Evolutionary conservation across 1,140 invertebrate species (phyloP).

Genomic region (Zaprionus gabonicus): DNA sequence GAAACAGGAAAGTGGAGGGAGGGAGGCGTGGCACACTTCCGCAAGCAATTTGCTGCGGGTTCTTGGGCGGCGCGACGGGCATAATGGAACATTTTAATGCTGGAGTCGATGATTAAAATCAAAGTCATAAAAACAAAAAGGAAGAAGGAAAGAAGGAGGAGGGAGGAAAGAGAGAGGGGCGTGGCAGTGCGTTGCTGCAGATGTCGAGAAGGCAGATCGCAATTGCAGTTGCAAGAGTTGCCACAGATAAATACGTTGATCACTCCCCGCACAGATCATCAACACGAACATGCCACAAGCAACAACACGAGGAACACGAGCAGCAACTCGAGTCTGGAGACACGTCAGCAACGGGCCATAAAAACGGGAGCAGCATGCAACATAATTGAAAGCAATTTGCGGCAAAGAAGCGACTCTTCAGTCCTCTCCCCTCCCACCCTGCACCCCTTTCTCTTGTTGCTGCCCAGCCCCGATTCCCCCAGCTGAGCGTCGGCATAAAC

Average conservation of each 20-base stretch:
- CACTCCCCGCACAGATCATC: constrained; percentile 65
- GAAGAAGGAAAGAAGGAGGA: no score
- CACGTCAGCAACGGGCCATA: constrained; percentile 75
- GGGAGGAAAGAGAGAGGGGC: background rate
- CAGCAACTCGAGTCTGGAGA: constrained; percentile 51
- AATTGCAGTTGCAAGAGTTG: constrained; percentile 52
- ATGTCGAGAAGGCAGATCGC: constrained; percentile 58
- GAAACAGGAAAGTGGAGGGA: background rate
- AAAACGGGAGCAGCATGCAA: constrained; percentile 81
- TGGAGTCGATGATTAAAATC: constrained; percentile 79
- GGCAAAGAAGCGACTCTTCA: constrained; percentile 31
- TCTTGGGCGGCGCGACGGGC: constrained; percentile 55
- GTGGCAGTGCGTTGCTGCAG: constrained; percentile 14
- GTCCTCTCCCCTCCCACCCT: background rate
- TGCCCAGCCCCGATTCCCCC: background rate
- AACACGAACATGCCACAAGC: constrained; percentile 68
- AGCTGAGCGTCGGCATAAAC: constrained; percentile 70
- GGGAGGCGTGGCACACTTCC: constrained; percentile 74
- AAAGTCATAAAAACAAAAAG: constrained; percentile 52
- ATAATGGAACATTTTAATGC: constrained; percentile 81
- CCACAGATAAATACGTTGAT: constrained; percentile 73
- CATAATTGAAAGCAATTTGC: constrained; percentile 83
- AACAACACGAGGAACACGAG: constrained; percentile 30
- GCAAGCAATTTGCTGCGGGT: constrained; percentile 76
- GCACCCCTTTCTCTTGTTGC: background rate